Base-by-base conservation (phyloP, 2,888 invertebrate species). In the Seira musarum region DNA sequence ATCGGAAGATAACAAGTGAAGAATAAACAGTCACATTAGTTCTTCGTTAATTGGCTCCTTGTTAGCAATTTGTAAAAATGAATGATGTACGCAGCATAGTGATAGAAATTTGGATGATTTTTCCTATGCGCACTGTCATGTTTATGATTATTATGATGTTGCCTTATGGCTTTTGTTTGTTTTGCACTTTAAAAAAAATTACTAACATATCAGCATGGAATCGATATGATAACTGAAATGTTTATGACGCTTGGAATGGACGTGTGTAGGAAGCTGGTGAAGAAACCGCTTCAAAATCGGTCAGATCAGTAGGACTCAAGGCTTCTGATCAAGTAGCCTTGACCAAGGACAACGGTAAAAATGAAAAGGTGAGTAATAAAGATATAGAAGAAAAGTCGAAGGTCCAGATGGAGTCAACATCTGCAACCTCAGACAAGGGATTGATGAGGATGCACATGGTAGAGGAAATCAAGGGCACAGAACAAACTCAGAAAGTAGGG, bases 301-400 rank as follows among this genome's bases (percentile, higher is more conserved):
- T 78, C 72, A 61, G 63, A 63, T 63, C 67, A 60, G 66, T 71
- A 40, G 71, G 46, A 19, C 30, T 57, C 66, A 79, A 79, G 72
- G 78, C 40, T 17, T 30, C 53, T 53, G 65, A 49, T 25, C 46
- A 24, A 13, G 25, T 10, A 40, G 46, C 71, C 70, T 72, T 76
- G 71, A 21, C 75, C 76, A 68, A 81, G 77, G 68, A 73, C 68
- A 64, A 89, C 86, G 89, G 90, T 88, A 90, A 90, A 86, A 90
- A 90, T 85, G 89, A 89, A 70, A 71, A 66, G 70, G 75, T 75
- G 67, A 76, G 76, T 76, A 63, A 19, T 40, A 69, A 69, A 49
- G 24, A 22, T 15, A 63, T n/a, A 40, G 22, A 66, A 2, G 73
- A 63, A 22, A 22, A 63, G 72, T 63, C 49, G 19, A 60, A 17